Percentiles rank a stretch among this genome's conserved stretches.
These are phyloP conservation scores for Scaptomyza flava DNA, from an alignment of 2,888 invertebrate species.

Conservation along the genomic window DNA sequence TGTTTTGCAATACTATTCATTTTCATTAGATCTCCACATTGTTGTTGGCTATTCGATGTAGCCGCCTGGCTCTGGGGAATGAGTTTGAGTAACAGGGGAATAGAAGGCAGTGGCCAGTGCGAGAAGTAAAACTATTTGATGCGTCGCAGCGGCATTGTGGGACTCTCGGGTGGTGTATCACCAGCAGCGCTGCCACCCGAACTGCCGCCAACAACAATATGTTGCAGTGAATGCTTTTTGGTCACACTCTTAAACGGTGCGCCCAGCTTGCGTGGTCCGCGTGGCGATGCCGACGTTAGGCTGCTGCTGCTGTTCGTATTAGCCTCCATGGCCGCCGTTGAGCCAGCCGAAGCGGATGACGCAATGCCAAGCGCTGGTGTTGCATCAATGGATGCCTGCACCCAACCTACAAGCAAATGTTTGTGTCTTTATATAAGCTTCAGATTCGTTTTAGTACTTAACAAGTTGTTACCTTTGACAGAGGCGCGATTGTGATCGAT, in stretches of 20 bases:
- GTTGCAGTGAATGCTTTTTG: constrained; percentile 78
- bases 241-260: constrained; percentile 82
- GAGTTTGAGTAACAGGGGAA: constrained; percentile 55
- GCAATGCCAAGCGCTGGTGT: constrained; percentile 74
- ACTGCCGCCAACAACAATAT: constrained; percentile 66
- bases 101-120: constrained; percentile 22
- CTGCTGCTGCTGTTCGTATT: constrained; percentile 50
- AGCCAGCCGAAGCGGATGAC: constrained; percentile 79
- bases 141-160: constrained; percentile 83
- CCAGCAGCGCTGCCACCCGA: constrained; percentile 45
- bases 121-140: constrained; percentile 75
- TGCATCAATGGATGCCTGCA: constrained; percentile 82
- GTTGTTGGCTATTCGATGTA: constrained; percentile 29
- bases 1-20: constrained; percentile 68
- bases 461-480: constrained; percentile 78
- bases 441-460: background rate
- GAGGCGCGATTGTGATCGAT: constrained; percentile 85
- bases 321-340: constrained; percentile 81
- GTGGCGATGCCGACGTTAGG: constrained; percentile 79
- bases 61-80: constrained; percentile 57
- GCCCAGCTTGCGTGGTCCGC: constrained; percentile 81
- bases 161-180: constrained; percentile 80
- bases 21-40: constrained; percentile 62
- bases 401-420: constrained; percentile 78
- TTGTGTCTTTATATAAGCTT: background rate